A percentile compares a stretch with the other conserved stretches of the same genome.
Conservation (phyloP, 2,113 vertebrate genomes). For the Mormoops blainvillei region DNA sequence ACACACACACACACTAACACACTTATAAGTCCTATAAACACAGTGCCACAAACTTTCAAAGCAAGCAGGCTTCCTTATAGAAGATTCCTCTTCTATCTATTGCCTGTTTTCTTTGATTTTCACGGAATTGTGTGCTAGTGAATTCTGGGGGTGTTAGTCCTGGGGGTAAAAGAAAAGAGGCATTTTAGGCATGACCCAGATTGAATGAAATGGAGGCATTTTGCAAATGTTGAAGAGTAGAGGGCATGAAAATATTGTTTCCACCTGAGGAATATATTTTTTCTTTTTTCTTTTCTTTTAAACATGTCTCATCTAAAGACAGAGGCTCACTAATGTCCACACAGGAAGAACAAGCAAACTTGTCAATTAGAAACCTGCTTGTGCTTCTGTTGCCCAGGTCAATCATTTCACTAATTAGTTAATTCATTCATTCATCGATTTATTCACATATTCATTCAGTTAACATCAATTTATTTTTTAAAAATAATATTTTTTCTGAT, state of each 20-base stretch:
- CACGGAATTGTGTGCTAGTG: not conserved
- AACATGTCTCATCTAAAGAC: slow-evolving; percentile 51
- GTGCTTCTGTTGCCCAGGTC: slow-evolving; percentile 37
- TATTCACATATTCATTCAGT: slow-evolving; percentile 45
- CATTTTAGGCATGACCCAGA: not conserved
- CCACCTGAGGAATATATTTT: not conserved
- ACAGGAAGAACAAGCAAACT: slow-evolving; percentile 55
- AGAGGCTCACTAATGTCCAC: slow-evolving; percentile 59
- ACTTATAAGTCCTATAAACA: not conserved
- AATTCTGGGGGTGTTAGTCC: not conserved
- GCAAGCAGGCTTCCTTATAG: not conserved
- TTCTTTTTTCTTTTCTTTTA: not conserved
- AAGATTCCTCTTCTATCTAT: not conserved
- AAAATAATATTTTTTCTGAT: slow-evolving; percentile 36
- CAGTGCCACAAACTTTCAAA: not conserved
- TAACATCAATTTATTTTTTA: slow-evolving; percentile 24
- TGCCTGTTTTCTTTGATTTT: slow-evolving; percentile 39
- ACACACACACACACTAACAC: too few relatives aligned
- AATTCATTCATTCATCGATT: slow-evolving; percentile 61
- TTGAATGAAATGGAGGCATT: not conserved
- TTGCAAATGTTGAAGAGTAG: slow-evolving; percentile 22
- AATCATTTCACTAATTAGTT: slow-evolving; percentile 61
- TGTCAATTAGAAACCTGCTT: slow-evolving; percentile 52
- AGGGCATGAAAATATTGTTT: slow-evolving; percentile 29
- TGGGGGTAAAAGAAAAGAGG: not conserved